Evolutionary conservation across 1,140 invertebrate species (phyloP), one percentile per base, ranked within the genome.

Genomic region (Drosophila ohnishii): DNA sequence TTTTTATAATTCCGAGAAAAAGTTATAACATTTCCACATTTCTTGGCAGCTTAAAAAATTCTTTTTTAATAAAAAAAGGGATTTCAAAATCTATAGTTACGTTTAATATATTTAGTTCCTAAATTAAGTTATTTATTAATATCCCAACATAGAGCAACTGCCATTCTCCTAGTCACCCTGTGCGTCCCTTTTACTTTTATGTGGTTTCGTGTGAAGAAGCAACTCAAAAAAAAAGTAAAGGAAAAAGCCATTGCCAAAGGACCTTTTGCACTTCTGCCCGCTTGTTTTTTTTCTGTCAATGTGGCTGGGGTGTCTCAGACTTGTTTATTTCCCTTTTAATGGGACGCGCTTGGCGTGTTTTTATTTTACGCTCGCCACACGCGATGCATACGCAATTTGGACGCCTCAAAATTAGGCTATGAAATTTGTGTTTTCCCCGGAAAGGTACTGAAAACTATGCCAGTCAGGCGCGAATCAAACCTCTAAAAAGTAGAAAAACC

Each of bases 261-360:
- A 56, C 59, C 44, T 70, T 76, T 30, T 40, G 25, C 34, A 19
- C 37, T 51, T 35, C 40, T 42, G 37, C n/a, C 39, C 59, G 64
- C 32, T 39, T 34, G 22, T 25, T 73, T 58, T 56, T 32, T 3
- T 63, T 39, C 45, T 58, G 67, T 44, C 64, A 48, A 58, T 40
- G 34, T 70, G 40, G 32, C 65, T 55, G 48, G 48, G 42, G 34
- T 59, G 62, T 63, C 63, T 57, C 35, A 30, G 22, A 57, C 60
- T 78, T 82, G 69, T 79, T 79, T 75, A 73, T 83, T 84, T 83
- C 61, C 13, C 35, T 76, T 80, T 82, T 87, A 75, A 76, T 76
- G 75, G 73, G 42, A 28, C 55, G 51, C 72, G 61, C 78, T 75
- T 62, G 64, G 51, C 44, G 53, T 71, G 65, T 50, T 39, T 71